Evolutionary conservation across 1,140 invertebrate genomes (phyloP).

Genomic region (Xylocopa sonorina): DNA sequence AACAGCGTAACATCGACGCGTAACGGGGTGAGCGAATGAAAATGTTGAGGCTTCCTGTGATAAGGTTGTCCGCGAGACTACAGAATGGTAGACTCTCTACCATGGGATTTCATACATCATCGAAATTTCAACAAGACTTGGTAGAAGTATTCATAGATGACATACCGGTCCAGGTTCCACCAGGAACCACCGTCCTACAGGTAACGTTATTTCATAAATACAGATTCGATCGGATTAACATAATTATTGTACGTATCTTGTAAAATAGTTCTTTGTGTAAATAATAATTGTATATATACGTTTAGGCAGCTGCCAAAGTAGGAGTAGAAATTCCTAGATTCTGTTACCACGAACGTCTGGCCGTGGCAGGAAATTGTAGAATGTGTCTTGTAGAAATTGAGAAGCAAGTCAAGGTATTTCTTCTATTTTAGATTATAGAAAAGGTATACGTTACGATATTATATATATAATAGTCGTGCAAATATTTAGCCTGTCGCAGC

Average conservation of each 20-base stretch:
- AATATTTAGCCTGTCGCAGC: constrained; percentile 96
- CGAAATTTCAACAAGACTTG: constrained; percentile 85
- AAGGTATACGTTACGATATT: not conserved
- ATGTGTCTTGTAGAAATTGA: constrained; percentile 99
- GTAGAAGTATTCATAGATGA: constrained; percentile 99
- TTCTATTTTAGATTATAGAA: not conserved
- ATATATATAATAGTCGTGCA: not conserved
- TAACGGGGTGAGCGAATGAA: constrained; percentile 57
- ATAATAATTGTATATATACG: too few species aligned
- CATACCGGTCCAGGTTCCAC: constrained; percentile 95
- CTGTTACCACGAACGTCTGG: constrained; percentile 99
- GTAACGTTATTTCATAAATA: constrained; percentile 80
- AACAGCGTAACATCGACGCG: constrained; percentile 40
- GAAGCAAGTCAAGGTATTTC: constrained; percentile 90
- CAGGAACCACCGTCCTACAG: constrained; percentile 98
- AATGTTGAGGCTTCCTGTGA: constrained; percentile 84
- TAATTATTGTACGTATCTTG: too few species aligned
- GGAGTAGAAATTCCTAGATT: constrained; percentile 99
- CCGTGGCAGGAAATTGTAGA: constrained; percentile 98
- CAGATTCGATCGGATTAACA: too few species aligned
- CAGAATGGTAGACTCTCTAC: constrained; percentile 66
- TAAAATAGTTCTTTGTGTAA: too few species aligned
- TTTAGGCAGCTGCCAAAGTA: constrained; percentile 95
- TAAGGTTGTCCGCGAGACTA: constrained; percentile 75
- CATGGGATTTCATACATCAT: constrained; percentile 70